Conservation (phyloP, 2,113 vertebrate species). For the Isichthys henryi region DNA sequence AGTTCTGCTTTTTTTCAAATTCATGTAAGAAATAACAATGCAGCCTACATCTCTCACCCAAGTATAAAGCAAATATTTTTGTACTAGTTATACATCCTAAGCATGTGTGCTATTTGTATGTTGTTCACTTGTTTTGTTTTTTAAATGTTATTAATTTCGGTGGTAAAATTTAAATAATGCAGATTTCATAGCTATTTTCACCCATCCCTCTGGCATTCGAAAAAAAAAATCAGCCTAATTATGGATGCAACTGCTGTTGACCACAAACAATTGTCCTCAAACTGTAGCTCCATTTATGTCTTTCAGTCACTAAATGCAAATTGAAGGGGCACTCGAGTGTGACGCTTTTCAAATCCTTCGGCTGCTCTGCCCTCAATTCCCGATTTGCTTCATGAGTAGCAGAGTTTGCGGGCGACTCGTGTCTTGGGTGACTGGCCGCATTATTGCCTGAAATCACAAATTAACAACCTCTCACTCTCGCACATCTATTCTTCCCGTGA, state of each 20-base stretch:
- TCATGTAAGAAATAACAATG: background rate
- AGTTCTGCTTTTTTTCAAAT: constrained; percentile 28
- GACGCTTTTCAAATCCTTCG: constrained; percentile 44
- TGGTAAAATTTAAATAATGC: background rate
- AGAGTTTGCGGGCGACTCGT: constrained; percentile 43
- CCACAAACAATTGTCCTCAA: constrained; percentile 40
- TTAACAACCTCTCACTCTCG: constrained; percentile 42
- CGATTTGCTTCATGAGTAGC: constrained; percentile 52
- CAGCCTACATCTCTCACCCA: background rate
- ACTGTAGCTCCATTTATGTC: constrained; percentile 31
- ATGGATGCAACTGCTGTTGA: constrained; percentile 23
- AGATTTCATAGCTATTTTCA: background rate
- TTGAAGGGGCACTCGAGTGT: constrained; percentile 32
- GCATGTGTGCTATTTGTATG: background rate
- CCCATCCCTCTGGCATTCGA: constrained; percentile 26
- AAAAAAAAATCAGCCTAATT: constrained; percentile 33
- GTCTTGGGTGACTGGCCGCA: constrained; percentile 57
- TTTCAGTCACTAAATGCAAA: constrained; percentile 43
- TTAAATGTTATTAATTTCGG: background rate
- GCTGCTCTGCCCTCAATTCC: constrained; percentile 50
- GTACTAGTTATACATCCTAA: background rate
- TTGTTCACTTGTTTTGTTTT: background rate
- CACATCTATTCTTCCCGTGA: background rate
- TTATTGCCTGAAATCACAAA: constrained; percentile 59
- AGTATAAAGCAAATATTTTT: background rate